These are phyloP conservation scores for Cottus gobio DNA, from an alignment of 2,113 vertebrate species.

Conservation along the genomic window DNA sequence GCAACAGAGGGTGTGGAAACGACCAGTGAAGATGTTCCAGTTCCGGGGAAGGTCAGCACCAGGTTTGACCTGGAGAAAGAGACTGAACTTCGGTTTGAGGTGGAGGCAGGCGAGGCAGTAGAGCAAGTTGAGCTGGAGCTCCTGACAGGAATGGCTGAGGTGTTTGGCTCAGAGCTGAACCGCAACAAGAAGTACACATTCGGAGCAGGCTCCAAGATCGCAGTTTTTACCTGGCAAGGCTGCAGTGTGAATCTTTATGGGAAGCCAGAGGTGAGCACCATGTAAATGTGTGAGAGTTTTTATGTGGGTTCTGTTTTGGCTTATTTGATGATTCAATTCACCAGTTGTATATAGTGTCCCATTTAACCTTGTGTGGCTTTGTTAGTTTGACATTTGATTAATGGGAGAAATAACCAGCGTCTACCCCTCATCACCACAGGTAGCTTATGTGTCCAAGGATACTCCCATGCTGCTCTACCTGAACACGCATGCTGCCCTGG, in stretches of 20 bases:
- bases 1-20: constrained; percentile 79
- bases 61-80: constrained; percentile 96
- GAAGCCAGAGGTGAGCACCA: constrained; percentile 87
- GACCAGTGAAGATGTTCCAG: constrained; percentile 81
- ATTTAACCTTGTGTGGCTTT: background rate
- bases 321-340: background rate
- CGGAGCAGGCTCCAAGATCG: constrained; percentile 93
- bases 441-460: constrained; percentile 95
- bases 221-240: constrained; percentile 98
- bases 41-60: constrained; percentile 72
- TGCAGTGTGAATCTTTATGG: constrained; percentile 93
- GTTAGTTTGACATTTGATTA: background rate
- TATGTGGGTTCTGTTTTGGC: background rate
- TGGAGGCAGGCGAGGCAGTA: constrained; percentile 86
- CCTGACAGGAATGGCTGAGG: constrained; percentile 92
- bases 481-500: constrained; percentile 95
- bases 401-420: constrained; percentile 12
- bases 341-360: background rate
- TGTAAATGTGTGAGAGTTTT: background rate
- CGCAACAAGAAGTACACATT: constrained; percentile 97
- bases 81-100: constrained; percentile 97
- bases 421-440: constrained; percentile 64
- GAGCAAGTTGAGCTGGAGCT: constrained; percentile 92
- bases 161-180: constrained; percentile 96
- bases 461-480: constrained; percentile 98